Conservation (phyloP, 1,140 invertebrate species). For the Drosophila rhopaloa region DNA sequence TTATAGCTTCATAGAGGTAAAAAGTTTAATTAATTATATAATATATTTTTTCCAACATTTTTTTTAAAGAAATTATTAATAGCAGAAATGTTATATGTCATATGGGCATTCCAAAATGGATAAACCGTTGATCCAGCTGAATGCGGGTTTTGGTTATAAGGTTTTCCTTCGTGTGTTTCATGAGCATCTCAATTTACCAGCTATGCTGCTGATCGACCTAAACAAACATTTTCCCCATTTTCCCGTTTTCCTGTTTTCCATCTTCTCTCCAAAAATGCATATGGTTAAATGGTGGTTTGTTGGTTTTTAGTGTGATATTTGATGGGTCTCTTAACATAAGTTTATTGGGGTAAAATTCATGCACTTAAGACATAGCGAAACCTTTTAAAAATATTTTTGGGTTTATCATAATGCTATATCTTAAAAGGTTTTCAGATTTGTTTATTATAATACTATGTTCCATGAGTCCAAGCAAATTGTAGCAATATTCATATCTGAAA, state of each 20-base stretch:
- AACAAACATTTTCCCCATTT: conserved; percentile 8
- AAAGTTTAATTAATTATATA: too few relatives aligned
- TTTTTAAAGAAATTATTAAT: too few relatives aligned
- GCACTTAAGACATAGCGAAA: background rate
- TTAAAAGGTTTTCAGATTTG: too few relatives aligned
- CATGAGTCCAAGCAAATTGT: too few relatives aligned
- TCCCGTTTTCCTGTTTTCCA: background rate
- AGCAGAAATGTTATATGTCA: too few relatives aligned
- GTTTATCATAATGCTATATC: too few relatives aligned
- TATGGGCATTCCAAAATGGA: too few relatives aligned
- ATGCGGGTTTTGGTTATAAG: background rate
- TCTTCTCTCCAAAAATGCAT: background rate
- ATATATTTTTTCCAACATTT: too few relatives aligned
- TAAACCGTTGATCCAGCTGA: background rate
- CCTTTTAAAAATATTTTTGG: too few relatives aligned
- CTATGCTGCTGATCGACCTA: background rate
- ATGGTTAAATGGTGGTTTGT: background rate
- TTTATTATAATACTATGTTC: too few relatives aligned
- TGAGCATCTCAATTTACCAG: conserved; percentile 1
- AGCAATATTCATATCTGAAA: background rate
- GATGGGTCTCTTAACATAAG: background rate
- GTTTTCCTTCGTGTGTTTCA: background rate
- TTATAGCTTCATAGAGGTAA: too few relatives aligned
- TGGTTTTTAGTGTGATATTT: background rate
- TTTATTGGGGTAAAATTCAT: background rate